A percentile compares a stretch with the other conserved stretches of the same genome.
Conservation (phyloP, 2,888 invertebrate genomes). For the Dione juno region DNA sequence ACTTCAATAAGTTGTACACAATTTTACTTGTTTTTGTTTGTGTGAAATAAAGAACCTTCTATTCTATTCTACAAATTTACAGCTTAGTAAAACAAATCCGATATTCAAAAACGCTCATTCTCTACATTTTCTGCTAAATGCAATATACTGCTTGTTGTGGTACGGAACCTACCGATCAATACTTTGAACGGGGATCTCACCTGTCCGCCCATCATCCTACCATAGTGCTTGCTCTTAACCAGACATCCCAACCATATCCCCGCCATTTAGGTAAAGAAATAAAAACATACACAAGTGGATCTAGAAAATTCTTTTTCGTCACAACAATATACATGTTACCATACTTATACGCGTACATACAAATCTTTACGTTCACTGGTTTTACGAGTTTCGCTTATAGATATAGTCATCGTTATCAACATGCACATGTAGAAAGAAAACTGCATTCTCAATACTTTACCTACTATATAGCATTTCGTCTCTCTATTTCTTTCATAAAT, state of each 20-base stretch:
- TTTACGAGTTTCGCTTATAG: slow-evolving; percentile 2
- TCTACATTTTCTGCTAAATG: too few relatives aligned
- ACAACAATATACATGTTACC: slow-evolving; percentile 44
- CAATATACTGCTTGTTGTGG: too few relatives aligned
- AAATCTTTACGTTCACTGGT: slow-evolving; percentile 10
- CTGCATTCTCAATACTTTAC: not conserved
- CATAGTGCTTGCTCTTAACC: too few relatives aligned
- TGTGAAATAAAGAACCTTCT: too few relatives aligned
- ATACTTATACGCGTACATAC: slow-evolving; percentile 27
- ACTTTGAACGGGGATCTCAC: too few relatives aligned
- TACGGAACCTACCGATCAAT: too few relatives aligned
- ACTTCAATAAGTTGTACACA: too few relatives aligned
- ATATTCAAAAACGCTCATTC: too few relatives aligned
- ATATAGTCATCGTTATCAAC: not conserved
- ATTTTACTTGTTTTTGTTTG: too few relatives aligned
- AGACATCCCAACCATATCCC: not conserved
- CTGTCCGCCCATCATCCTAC: too few relatives aligned
- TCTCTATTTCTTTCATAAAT: not conserved
- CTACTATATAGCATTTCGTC: not conserved
- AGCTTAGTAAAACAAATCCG: too few relatives aligned
- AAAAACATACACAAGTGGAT: slow-evolving; percentile 38
- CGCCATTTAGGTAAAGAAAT: not conserved
- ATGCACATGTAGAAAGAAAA: slow-evolving; percentile 9
- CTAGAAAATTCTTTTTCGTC: slow-evolving; percentile 47
- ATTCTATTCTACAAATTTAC: too few relatives aligned